Base-by-base conservation (phyloP, 2,888 invertebrate genomes). In the Lasioglossum pauxillum region DNA sequence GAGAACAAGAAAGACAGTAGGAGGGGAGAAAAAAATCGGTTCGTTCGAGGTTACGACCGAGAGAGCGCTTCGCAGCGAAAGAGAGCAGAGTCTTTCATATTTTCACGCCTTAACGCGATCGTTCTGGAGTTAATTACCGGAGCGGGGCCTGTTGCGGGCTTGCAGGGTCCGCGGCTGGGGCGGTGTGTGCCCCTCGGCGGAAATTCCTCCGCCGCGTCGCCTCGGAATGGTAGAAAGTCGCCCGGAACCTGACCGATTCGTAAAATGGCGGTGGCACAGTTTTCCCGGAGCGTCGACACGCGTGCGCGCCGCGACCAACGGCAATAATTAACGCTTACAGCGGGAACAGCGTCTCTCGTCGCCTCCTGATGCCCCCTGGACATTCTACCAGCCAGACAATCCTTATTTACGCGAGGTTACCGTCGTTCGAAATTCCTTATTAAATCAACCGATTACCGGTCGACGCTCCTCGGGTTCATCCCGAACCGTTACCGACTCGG, bases 71-170 rank as follows among this genome's bases (percentile, higher is more conserved):
- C 31, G 72, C 69, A 49, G 35, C 75, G 79, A 79, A 73, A 80
- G 80, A 64, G 67, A 69, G 60, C 60, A 85, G 81, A 80, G 69
- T 79, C 79, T 69, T 90, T 90, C 90, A 89, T 89, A 88, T 88
- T 89, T 90, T 90, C 90, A 90, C 90, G 89, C 90, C 85, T 90
- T 90, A 90, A 90, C 87, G 89, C 89, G 90, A 90, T 89, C 90
- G 89, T 90, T 89, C 82, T 86, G 83, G 85, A 90, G 90, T 90
- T 90, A 90, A 88, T 87, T 90, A 89, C 90, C 87, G 83, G 49
- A 83, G 82, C 89, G 46, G 84, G 90, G 85, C 85, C 85, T 84
- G 5, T 31, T 27, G 60, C 14, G 27, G 10, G n/a, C 3, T 89
- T 89, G 88, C 78, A 87, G 16, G 67, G 84, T 77, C 76, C 67